Evolutionary conservation across 2,113 vertebrate genomes (phyloP).

Genomic region (Microtus ochrogaster): DNA sequence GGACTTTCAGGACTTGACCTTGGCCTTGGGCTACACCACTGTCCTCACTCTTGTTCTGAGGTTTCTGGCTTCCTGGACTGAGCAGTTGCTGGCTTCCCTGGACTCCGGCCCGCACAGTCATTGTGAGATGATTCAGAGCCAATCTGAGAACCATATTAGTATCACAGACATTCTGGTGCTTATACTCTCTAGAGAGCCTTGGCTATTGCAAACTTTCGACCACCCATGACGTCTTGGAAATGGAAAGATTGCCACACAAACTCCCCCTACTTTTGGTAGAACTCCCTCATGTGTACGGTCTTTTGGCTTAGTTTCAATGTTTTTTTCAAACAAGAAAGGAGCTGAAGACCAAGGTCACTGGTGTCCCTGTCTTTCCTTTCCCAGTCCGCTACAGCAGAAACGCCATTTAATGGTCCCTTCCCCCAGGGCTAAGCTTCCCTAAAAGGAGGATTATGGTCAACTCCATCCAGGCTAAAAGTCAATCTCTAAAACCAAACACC

Average conservation of each 20-base stretch:
- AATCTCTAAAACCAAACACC: constrained; percentile 2
- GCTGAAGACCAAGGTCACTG: neutral
- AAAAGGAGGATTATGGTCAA: neutral
- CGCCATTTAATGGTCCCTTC: neutral
- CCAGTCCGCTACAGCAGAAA: neutral
- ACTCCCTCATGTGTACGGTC: neutral
- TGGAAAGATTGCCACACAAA: neutral
- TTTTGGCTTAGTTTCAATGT: neutral
- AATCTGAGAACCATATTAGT: neutral
- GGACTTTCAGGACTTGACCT: neutral
- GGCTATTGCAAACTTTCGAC: neutral
- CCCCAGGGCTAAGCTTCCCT: neutral
- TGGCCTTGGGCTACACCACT: neutral
- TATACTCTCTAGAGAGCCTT: neutral
- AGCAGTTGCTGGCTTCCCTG: neutral
- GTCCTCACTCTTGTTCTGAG: neutral
- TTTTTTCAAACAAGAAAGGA: neutral
- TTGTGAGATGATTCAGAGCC: neutral
- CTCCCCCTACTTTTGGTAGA: neutral
- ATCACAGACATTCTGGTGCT: neutral
- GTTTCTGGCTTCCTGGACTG: neutral
- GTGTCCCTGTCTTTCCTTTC: neutral
- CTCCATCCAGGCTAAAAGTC: neutral
- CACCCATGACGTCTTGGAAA: neutral
- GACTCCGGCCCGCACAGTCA: neutral